These are phyloP conservation scores for Himalopsyche japonica DNA, from an alignment of 2,888 invertebrate genomes.

Conservation along the genomic window DNA sequence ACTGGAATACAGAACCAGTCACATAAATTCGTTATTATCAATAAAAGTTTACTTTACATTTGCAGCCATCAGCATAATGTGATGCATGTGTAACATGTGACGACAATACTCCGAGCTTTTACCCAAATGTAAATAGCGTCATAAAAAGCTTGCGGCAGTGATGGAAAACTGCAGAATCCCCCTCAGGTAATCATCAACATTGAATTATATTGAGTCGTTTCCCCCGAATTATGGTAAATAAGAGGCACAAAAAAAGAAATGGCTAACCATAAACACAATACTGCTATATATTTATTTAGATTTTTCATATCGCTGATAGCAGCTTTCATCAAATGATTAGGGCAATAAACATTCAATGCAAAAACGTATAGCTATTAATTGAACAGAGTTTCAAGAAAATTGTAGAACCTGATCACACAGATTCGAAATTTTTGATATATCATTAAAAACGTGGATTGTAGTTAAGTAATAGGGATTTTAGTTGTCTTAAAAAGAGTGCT, in stretches of 20 bases:
- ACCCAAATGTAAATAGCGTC: neutral
- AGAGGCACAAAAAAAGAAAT: neutral
- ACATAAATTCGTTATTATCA: neutral
- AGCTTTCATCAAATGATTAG: too few relatives aligned
- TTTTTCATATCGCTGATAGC: too few relatives aligned
- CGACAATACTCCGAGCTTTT: neutral
- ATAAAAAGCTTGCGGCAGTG: neutral
- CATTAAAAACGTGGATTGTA: too few relatives aligned
- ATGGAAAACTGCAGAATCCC: neutral
- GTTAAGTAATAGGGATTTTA: too few relatives aligned
- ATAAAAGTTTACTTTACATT: constrained; percentile 10
- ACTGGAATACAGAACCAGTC: neutral
- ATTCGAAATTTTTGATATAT: too few relatives aligned
- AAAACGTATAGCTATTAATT: too few relatives aligned
- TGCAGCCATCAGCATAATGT: constrained; percentile 4
- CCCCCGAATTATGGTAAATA: neutral
- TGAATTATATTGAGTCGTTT: neutral
- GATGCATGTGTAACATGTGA: neutral
- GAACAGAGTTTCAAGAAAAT: too few relatives aligned
- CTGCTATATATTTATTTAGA: too few relatives aligned
- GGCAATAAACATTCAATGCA: too few relatives aligned
- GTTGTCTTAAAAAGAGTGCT: too few relatives aligned
- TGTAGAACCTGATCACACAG: too few relatives aligned
- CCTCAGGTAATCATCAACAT: neutral
- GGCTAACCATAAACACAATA: neutral